phyloP scores from a whole-genome alignment of 2,888 invertebrate species.

The Pseudanteris insignis region DNA sequence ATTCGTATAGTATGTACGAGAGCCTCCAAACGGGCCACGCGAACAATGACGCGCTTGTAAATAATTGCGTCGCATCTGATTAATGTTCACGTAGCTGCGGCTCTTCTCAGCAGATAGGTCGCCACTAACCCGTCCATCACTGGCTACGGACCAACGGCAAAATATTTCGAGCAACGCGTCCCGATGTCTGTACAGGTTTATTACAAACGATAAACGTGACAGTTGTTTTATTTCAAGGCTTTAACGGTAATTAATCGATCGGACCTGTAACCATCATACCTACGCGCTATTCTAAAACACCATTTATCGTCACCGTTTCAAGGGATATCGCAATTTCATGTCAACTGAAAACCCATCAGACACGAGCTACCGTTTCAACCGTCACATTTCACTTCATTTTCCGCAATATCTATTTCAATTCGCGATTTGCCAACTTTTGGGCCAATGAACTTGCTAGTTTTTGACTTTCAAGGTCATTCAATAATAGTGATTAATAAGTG shows the following conservation, averaged over 20 bases:
- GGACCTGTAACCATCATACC: conserved; percentile 12
- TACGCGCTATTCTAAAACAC: conserved; percentile 3
- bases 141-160: conserved; percentile 18
- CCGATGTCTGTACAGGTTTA: conserved; percentile 22
- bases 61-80: conserved; percentile 40
- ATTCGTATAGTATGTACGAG: conserved; percentile 2
- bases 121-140: conserved; percentile 38
- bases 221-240: conserved; percentile 25
- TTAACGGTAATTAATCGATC: conserved; percentile 23
- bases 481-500: no score
- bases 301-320: conserved; percentile 12
- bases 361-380: no score
- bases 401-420: no score
- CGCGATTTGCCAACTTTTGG: no score
- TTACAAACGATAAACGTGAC: conserved; percentile 30
- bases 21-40: conserved; percentile 8
- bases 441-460: no score
- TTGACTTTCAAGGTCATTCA: no score
- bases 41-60: conserved; percentile 38
- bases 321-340: neutral
- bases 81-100: conserved; percentile 28
- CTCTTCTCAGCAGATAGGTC: conserved; percentile 28
- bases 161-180: conserved; percentile 34
- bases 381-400: no score
- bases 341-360: no score